A percentile compares a stretch with the other conserved stretches of the same genome.
Evolutionary conservation across 1,140 invertebrate species (phyloP).

Genomic region (Diorhabda elongata): DNA sequence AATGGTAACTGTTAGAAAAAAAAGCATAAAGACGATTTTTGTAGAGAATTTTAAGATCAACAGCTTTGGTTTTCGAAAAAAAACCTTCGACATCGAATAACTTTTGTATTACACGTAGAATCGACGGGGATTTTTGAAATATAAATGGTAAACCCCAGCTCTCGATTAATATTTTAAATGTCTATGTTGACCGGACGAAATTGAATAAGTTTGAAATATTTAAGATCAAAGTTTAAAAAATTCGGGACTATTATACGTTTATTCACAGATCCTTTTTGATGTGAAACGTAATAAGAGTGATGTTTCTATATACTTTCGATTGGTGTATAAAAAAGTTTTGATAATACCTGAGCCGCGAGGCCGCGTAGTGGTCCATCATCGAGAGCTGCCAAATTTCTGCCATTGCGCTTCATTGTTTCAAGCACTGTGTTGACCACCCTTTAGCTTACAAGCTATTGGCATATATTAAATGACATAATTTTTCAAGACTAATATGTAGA

Average conservation of each 20-base stretch:
- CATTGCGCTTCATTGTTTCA: constrained; percentile 28
- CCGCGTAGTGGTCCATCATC: constrained; percentile 23
- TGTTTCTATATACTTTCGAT: constrained; percentile 21
- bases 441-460: constrained; percentile 45
- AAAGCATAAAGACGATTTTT: too few relatives aligned
- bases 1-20: too few relatives aligned
- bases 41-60: too few relatives aligned
- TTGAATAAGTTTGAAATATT: too few relatives aligned
- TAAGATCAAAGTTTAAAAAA: too few relatives aligned
- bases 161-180: background rate
- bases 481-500: constrained; percentile 32
- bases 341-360: constrained; percentile 45
- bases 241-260: background rate
- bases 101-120: too few relatives aligned
- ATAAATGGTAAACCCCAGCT: constrained; percentile 16
- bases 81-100: too few relatives aligned
- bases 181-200: background rate
- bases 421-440: constrained; percentile 31
- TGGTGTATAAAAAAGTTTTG: constrained; percentile 43
- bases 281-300: background rate
- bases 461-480: constrained; percentile 42
- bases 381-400: constrained; percentile 21
- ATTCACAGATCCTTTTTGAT: background rate
- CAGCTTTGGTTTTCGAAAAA: too few relatives aligned
- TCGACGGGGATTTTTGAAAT: background rate